These are phyloP conservation scores for Zophobas morio DNA, from an alignment of 1,140 invertebrate genomes.

Conservation along the genomic window DNA sequence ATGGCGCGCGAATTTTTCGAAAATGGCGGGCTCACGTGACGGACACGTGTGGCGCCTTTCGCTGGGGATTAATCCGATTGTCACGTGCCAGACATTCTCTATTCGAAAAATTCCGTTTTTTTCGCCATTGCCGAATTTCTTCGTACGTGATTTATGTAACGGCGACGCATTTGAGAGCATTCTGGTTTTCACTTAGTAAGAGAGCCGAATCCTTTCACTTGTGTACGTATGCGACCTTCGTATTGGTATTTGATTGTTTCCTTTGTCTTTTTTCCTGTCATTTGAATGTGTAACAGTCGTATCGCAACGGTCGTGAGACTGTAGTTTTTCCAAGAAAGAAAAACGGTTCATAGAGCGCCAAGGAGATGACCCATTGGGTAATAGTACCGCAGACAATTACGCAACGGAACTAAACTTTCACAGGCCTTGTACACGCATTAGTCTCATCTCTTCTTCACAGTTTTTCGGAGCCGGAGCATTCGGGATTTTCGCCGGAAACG, in stretches of 20 bases:
- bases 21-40: constrained; percentile 5
- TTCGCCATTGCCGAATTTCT: constrained; percentile 7
- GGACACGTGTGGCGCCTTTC: neutral
- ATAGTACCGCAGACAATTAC: constrained; percentile 12
- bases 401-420: constrained; percentile 46
- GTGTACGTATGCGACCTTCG: constrained; percentile 41
- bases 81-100: neutral
- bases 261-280: constrained; percentile 42
- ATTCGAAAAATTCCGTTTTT: neutral
- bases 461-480: neutral
- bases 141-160: constrained; percentile 21
- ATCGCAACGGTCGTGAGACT: neutral
- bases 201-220: constrained; percentile 46
- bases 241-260: constrained; percentile 49
- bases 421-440: constrained; percentile 23
- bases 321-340: neutral
- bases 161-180: neutral
- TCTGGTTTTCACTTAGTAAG: constrained; percentile 23
- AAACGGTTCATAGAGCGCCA: neutral
- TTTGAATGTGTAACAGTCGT: constrained; percentile 9
- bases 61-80: neutral
- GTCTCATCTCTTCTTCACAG: constrained; percentile 2
- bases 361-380: constrained; percentile 35
- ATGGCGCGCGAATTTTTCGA: neutral
- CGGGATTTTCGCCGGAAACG: constrained; percentile 35